phyloP scores from a whole-genome alignment of 1,140 invertebrate genomes.

The Pygmarrhopalites habei region DNA sequence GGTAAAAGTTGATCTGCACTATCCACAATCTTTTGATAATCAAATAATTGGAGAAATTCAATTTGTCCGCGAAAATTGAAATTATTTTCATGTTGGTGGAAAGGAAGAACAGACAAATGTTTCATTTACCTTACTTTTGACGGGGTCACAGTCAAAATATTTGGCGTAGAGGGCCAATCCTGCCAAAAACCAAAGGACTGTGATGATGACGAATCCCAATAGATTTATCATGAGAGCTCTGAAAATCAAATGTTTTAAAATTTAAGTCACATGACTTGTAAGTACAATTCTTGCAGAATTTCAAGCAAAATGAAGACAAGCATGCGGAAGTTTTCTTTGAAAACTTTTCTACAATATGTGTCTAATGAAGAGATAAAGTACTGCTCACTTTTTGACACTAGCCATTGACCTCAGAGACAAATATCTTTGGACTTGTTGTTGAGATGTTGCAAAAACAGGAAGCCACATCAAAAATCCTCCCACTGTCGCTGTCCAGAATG shows the following conservation, averaged over 20 bases:
- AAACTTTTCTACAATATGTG: no score
- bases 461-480: slow-evolving; percentile 86
- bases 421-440: slow-evolving; percentile 56
- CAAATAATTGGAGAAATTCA: slow-evolving; percentile 46
- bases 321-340: no score
- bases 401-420: slow-evolving; percentile 22
- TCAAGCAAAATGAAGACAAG: not conserved
- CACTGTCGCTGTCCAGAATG: slow-evolving; percentile 79
- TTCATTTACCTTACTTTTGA: slow-evolving; percentile 50
- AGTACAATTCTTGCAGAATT: not conserved
- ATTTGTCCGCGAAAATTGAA: slow-evolving; percentile 62
- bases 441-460: slow-evolving; percentile 84
- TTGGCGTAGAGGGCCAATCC: slow-evolving; percentile 21
- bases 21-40: slow-evolving; percentile 46
- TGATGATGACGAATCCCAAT: slow-evolving; percentile 4
- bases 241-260: slow-evolving; percentile 3
- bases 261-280: not conserved
- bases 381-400: slow-evolving; percentile 22
- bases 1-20: slow-evolving; percentile 43
- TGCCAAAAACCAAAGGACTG: not conserved
- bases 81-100: no score
- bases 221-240: slow-evolving; percentile 40
- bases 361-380: no score
- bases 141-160: slow-evolving; percentile 25
- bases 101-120: slow-evolving; percentile 54